phyloP scores from a whole-genome alignment of 2,888 invertebrate genomes.

The Vesta saturnalis region DNA sequence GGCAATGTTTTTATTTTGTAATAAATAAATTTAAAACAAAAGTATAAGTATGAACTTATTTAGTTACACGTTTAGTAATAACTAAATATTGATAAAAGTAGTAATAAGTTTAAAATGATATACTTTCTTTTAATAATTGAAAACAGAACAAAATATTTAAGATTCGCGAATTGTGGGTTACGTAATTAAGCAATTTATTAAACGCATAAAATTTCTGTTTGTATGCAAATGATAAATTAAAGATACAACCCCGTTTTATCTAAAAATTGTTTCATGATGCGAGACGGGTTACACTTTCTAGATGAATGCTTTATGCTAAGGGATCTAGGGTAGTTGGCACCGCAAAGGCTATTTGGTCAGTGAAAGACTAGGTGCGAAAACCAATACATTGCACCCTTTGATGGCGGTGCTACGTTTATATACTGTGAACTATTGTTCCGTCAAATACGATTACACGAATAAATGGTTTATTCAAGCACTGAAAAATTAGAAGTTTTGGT shows the following conservation, averaged over 20 bases:
- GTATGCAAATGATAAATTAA: neutral
- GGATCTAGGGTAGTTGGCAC: neutral
- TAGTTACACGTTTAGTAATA: too few species aligned
- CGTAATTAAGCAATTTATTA: neutral
- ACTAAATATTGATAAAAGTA: too few species aligned
- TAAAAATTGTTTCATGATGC: conserved; percentile 1
- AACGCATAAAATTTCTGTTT: neutral
- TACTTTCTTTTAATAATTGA: neutral
- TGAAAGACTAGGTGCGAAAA: conserved; percentile 15
- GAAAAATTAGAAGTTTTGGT: too few species aligned
- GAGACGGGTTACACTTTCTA: neutral
- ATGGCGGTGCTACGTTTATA: neutral
- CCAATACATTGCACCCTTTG: conserved; percentile 3
- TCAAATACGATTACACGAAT: neutral
- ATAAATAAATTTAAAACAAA: too few species aligned
- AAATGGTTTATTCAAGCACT: too few species aligned
- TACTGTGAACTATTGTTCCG: neutral
- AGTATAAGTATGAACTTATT: too few species aligned
- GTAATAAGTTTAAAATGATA: too few species aligned
- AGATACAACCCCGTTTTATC: neutral
- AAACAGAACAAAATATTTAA: too few species aligned
- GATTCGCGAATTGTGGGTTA: neutral
- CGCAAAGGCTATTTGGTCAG: neutral
- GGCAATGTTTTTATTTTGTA: too few species aligned
- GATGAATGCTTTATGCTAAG: neutral